Base-by-base conservation (phyloP, 2,113 vertebrate species). In the Rhynchomys soricoides region DNA sequence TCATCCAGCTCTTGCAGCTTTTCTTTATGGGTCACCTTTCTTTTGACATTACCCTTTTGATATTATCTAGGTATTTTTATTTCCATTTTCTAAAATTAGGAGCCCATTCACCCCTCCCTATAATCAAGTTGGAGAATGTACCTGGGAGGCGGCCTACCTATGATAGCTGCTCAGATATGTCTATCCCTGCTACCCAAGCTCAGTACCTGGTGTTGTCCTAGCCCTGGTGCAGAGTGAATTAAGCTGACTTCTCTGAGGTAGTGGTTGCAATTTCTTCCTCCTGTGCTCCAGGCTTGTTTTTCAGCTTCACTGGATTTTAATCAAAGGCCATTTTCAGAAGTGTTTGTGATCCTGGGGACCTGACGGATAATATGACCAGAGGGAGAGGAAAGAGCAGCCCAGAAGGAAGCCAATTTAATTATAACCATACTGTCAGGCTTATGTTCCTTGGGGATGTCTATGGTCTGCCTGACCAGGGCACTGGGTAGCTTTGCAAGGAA, bases 271-370 rank as follows among this genome's bases (percentile, higher is more conserved):
- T 86, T 93, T 86, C 86, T 43, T 16, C 71, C 66, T 82, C 86
- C 52, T 45, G 0, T 40, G 93, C 93, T 68, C 87, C 89, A 86
- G 24, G 91, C 73, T 82, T 89, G 19, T 50, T 81, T 93, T 97
- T 96, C 37, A 21, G 96, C 92, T 90, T 85, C 95, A 91, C 43
- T 94, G 71, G 71, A 88, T 95, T 97, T 96, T 94, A 96, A 96
- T 95, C 71, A 91, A 95, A 98, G 91, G 24, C 82, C 43, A 15
- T 89, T 95, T 62, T 7, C 45, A 95, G 64, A 95, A 92, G 66
- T 90, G 37, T 43, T 31, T 85, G 19, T 21, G 40, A 97, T 62
- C 94, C 82, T 59, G 59, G 29, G 89, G 91, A 9, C 74, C 82
- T 94, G 91, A 83, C 21, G 73, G 59, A 50, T 70, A 74, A 96